A percentile compares a stretch with the other conserved stretches of the same genome.
Evolutionary conservation across 2,113 vertebrate genomes (phyloP).

Genomic region (Shinisaurus crocodilurus): DNA sequence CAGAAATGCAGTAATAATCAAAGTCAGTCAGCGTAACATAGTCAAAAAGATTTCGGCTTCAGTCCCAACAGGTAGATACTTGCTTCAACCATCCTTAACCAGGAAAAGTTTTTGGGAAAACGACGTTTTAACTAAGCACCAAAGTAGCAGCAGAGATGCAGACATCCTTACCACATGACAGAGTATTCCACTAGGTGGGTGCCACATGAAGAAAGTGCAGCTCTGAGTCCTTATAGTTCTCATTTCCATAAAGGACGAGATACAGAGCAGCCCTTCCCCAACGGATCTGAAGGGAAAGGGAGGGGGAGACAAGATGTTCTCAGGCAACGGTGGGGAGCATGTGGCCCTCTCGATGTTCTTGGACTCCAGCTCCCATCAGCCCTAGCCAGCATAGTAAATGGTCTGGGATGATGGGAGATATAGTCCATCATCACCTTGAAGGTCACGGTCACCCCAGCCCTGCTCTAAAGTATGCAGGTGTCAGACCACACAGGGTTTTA

Average conservation of each 20-base stretch:
- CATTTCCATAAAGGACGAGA: not conserved
- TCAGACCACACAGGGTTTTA: not conserved
- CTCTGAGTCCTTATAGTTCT: not conserved
- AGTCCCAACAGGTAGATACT: not conserved
- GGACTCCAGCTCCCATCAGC: not conserved
- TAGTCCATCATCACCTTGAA: not conserved
- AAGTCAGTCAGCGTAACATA: not conserved
- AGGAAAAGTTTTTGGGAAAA: not conserved
- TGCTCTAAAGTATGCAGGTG: not conserved
- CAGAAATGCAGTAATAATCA: not conserved
- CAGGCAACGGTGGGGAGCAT: not conserved
- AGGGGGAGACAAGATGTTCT: not conserved
- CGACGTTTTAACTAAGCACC: not conserved
- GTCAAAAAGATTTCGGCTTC: not conserved
- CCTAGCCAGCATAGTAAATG: not conserved
- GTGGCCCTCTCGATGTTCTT: not conserved
- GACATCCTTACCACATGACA: not conserved
- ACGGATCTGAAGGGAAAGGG: too few species aligned
- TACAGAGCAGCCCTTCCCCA: not conserved
- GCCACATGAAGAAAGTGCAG: not conserved
- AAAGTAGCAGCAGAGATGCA: not conserved
- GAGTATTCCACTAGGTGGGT: not conserved
- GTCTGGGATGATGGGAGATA: not conserved
- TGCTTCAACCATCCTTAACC: not conserved
- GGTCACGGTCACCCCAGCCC: too few species aligned